phyloP scores from a whole-genome alignment of 1,140 invertebrate species.

The Uloborus diversus region DNA sequence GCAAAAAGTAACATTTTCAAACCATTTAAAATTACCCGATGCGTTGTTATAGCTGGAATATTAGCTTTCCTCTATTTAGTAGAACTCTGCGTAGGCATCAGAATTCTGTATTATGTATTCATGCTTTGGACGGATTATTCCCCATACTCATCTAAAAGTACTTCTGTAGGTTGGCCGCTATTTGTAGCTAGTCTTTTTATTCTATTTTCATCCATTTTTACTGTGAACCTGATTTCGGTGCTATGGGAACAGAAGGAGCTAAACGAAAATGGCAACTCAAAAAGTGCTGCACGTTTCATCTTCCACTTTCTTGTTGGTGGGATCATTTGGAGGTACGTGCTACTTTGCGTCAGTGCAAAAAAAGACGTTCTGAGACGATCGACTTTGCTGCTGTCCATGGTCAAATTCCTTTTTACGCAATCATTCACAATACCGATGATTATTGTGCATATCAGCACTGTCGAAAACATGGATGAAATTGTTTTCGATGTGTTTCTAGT shows the following conservation, averaged over 20 bases:
- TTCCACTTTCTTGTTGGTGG: slow-evolving; percentile 66
- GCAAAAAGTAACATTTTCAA: too few species aligned
- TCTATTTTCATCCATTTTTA: background rate
- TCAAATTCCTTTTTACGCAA: slow-evolving; percentile 38
- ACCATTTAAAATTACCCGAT: too few species aligned
- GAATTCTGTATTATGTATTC: slow-evolving; percentile 29
- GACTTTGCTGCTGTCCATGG: slow-evolving; percentile 21
- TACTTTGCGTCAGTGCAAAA: slow-evolving; percentile 68
- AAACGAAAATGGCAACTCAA: background rate
- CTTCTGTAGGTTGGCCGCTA: slow-evolving; percentile 11
- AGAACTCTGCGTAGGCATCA: slow-evolving; percentile 22
- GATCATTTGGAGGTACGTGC: slow-evolving; percentile 87
- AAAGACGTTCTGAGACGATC: slow-evolving; percentile 1
- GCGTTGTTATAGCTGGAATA: slow-evolving; percentile 16
- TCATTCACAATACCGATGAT: slow-evolving; percentile 34
- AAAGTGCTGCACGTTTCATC: slow-evolving; percentile 11
- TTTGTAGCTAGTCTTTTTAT: slow-evolving; percentile 10
- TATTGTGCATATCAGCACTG: slow-evolving; percentile 7
- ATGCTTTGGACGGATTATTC: slow-evolving; percentile 1
- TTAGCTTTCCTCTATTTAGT: slow-evolving; percentile 38
- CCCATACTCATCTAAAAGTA: background rate
- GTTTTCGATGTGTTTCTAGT: slow-evolving; percentile 14
- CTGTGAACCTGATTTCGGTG: slow-evolving; percentile 19
- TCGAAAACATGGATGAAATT: slow-evolving; percentile 21
- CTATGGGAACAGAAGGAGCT: slow-evolving; percentile 39